Base-by-base conservation (phyloP, 2,113 vertebrate genomes). In the Labeo catla region DNA sequence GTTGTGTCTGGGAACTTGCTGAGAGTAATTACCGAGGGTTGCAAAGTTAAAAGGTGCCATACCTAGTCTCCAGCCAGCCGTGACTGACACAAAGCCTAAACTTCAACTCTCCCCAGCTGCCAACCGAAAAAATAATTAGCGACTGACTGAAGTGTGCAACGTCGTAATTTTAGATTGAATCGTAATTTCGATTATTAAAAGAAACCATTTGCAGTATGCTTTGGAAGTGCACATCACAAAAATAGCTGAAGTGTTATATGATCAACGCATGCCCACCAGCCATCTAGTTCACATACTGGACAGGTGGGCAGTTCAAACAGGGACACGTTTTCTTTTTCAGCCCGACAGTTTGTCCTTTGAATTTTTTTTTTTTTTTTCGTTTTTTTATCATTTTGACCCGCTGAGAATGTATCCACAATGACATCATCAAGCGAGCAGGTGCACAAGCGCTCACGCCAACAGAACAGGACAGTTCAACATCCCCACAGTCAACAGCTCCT, bases 1-100 rank as follows among this genome's bases (percentile, higher is more conserved):
- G 90, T 91, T 92, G 93, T 95, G 97, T 96, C 96, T 97, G 92
- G 95, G 94, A 94, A 96, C 95, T 95, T 95, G 95, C 96, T 96
- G 94, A 95, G 95, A 95, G 94, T 95, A 95, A 96, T 97, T 97
- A 96, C 96, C 94, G 95, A 96, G 95, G 97, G 96, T 97, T 96
- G 96, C 90, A 94, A 96, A 96, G 97, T 98, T 98, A 97, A 98
- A 96, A 96, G 95, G 96, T 94, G 96, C 96, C 97, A 99, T 98
- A 96, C 96, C 97, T 93, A 93, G 89, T 93, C 95, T 95, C 93
- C 95, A 97, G 96, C 96, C 95, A 96, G 97, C 97, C 97, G 95
- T 96, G 96, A 96, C 96, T 95, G 96, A 97, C 97, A 98, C 96
- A 97, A 93, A 93, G 93, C 96, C 95, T 96, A 95, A 95, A 95